Base-by-base conservation (phyloP, 2,888 invertebrate genomes). In the Steromphala cineraria region DNA sequence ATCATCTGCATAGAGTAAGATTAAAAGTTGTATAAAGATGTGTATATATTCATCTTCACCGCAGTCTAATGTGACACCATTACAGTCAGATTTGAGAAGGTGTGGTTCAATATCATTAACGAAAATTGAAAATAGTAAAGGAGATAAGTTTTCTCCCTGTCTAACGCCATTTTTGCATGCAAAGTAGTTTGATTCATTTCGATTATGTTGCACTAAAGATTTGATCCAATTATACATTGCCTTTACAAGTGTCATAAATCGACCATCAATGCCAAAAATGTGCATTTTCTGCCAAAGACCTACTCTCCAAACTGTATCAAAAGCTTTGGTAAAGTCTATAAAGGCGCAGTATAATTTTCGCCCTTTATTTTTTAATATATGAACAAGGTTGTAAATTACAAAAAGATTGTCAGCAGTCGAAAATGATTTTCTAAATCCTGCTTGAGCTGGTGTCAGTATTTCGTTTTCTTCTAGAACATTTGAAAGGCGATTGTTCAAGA, bases 211-310 rank as follows among this genome's bases (percentile, higher is more conserved):
- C 40, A 74, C 74, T 46, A 40, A 46, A n/a, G 74, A 74, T 74
- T 36, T 74, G 7, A 19, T 52, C 13, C 52, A 10, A 21, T 74
- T 74, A 74, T 74, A 74, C 40, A 40, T 74, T 19, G 52, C 62
- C 28, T 31, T 40, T 7, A 46, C 52, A 4, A 53, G 36, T 10
- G 24, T 78, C 13, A 78, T 19, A 28, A 56, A 56, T 62, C 62
- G 53, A 7, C 78, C 78, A 28, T 78, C 52, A 15, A 78, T 56
- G 15, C 24, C 40, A 46, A 19, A n/a, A 10, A 53, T 2, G 19
- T 75, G 13, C 10, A 80, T 15, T 67, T 76, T 80, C 46, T 80
- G 5, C 76, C 80, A 80, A 19, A 80, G 40, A 17, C 56, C 62
- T 17, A 46, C 40, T 40, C 80, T 21, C 62, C 75, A 75, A 46